phyloP scores from a whole-genome alignment of 2,888 invertebrate genomes.

The Brachycybe producta region DNA sequence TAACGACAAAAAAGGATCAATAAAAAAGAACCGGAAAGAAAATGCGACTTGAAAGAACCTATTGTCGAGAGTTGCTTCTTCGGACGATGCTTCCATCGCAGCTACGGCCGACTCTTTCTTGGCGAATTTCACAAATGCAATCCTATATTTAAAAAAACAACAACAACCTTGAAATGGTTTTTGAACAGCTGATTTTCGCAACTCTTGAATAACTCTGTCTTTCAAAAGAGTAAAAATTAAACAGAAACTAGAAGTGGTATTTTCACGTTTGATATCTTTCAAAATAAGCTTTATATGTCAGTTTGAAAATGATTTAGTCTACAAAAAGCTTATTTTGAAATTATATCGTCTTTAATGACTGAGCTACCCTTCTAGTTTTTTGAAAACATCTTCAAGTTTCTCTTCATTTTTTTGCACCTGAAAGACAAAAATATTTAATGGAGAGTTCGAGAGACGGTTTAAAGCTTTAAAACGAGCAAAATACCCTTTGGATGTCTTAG shows the following conservation, averaged over 20 bases:
- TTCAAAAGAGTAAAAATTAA: too few relatives aligned
- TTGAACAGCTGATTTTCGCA: too few relatives aligned
- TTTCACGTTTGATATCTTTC: background rate
- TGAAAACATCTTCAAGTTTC: too few relatives aligned
- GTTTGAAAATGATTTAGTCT: too few relatives aligned
- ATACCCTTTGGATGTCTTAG: conserved; percentile 7
- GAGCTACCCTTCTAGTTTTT: too few relatives aligned
- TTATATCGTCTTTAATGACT: too few relatives aligned
- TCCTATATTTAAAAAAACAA: conserved; percentile 1
- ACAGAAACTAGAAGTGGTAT: background rate
- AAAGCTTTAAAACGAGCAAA: background rate
- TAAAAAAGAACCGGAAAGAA: background rate
- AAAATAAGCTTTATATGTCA: too few relatives aligned
- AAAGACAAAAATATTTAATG: too few relatives aligned
- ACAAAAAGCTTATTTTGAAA: too few relatives aligned
- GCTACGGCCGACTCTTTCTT: background rate
- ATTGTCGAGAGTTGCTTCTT: background rate
- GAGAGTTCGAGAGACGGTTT: too few relatives aligned
- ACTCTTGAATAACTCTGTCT: too few relatives aligned
- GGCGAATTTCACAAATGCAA: conserved; percentile 2
- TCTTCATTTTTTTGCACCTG: too few relatives aligned
- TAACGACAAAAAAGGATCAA: background rate
- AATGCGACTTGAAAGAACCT: conserved; percentile 2
- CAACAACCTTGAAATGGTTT: background rate
- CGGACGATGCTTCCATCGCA: background rate